Percentiles rank a stretch among this genome's conserved stretches.
Evolutionary conservation across 2,888 invertebrate species (phyloP).

Genomic region (Dastarcus helophoroides): DNA sequence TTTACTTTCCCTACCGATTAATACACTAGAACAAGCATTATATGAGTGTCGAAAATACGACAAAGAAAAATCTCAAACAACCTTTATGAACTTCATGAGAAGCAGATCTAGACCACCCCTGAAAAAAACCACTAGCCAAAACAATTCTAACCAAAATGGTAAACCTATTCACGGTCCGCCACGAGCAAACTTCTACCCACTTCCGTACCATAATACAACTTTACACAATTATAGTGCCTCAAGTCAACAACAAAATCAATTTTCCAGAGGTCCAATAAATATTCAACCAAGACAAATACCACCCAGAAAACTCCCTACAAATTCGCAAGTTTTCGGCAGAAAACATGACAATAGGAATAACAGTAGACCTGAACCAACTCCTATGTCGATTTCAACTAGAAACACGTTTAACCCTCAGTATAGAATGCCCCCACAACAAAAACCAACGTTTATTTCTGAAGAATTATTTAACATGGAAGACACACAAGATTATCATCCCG

Average conservation of each 20-base stretch:
- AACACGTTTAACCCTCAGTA: too few species aligned
- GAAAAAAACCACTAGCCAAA: constrained; percentile 1
- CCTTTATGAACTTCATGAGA: constrained; percentile 10
- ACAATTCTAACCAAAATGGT: constrained; percentile 1
- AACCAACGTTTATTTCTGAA: constrained; percentile 6
- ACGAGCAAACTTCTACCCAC: too few species aligned
- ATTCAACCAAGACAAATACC: neutral
- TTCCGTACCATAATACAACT: too few species aligned
- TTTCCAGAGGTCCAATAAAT: neutral
- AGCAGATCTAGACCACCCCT: neutral
- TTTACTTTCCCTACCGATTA: constrained; percentile 9
- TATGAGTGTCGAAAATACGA: constrained; percentile 12
- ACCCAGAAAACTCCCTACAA: neutral
- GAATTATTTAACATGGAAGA: constrained; percentile 8
- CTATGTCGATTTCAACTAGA: too few species aligned
- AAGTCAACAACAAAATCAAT: too few species aligned
- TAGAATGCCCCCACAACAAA: too few species aligned
- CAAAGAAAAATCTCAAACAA: constrained; percentile 12
- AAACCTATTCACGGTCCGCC: too few species aligned
- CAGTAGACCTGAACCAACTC: too few species aligned
- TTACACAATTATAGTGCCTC: too few species aligned
- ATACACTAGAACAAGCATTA: constrained; percentile 10
- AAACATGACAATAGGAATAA: too few species aligned
- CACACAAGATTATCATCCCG: constrained; percentile 2
- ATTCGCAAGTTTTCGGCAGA: too few species aligned